Conservation (phyloP, 2,113 vertebrate genomes). For the Cyprinodon brontotheroides region DNA sequence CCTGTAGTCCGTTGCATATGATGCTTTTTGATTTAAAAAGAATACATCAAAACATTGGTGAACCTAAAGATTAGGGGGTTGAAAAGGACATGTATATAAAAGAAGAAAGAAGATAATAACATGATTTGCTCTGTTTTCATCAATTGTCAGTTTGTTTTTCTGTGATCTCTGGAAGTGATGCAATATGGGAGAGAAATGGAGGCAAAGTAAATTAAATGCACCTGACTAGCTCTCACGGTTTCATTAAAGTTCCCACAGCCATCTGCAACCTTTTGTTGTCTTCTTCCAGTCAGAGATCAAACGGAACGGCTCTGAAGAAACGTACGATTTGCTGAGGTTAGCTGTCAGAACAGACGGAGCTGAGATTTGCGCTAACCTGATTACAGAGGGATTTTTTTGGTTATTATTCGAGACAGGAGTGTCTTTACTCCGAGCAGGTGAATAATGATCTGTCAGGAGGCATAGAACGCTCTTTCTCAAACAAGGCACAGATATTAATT, state of each 20-base stretch:
- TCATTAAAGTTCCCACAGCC: constrained; percentile 38
- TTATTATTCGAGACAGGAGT: constrained; percentile 49
- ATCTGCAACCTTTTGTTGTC: constrained; percentile 36
- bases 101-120: constrained; percentile 1
- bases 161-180: constrained; percentile 29
- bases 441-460: constrained; percentile 45
- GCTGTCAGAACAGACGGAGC: constrained; percentile 40
- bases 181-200: constrained; percentile 32
- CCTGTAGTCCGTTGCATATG: no score
- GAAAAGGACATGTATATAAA: neutral
- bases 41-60: no score
- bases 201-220: constrained; percentile 18
- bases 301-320: constrained; percentile 6
- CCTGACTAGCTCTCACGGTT: constrained; percentile 14
- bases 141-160: constrained; percentile 7
- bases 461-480: constrained; percentile 19
- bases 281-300: constrained; percentile 37
- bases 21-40: no score
- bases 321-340: constrained; percentile 26
- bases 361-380: constrained; percentile 52
- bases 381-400: constrained; percentile 34
- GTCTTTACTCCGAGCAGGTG: constrained; percentile 26
- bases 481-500: constrained; percentile 33
- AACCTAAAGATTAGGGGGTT: neutral
- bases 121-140: neutral